Evolutionary conservation across 2,888 invertebrate genomes (phyloP).

Genomic region (Amiota minor): DNA sequence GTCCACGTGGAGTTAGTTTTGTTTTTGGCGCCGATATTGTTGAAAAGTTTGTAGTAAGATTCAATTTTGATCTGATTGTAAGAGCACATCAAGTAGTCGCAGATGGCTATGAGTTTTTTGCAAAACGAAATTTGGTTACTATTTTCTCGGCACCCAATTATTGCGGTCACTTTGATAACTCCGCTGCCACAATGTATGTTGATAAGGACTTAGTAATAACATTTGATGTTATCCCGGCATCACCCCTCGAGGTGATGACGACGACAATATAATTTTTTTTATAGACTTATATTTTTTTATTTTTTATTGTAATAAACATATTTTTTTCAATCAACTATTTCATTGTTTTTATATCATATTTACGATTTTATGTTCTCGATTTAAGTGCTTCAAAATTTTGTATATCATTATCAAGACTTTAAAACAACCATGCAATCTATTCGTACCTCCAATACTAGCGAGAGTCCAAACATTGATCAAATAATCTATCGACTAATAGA

Average conservation of each 20-base stretch:
- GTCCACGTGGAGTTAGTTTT: constrained; percentile 97
- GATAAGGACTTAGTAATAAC: constrained; percentile 98
- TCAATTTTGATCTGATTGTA: constrained; percentile 98
- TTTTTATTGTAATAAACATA: too few species aligned
- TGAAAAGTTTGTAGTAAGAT: constrained; percentile 79
- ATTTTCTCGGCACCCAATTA: constrained; percentile 92
- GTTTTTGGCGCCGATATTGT: constrained; percentile 94
- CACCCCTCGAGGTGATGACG: too few species aligned
- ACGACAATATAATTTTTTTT: too few species aligned
- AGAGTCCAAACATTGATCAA: constrained; percentile 45
- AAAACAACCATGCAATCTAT: neutral
- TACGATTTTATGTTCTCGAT: too few species aligned
- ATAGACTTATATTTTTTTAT: too few species aligned
- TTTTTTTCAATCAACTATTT: too few species aligned
- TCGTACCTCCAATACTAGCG: neutral
- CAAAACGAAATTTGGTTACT: constrained; percentile 93
- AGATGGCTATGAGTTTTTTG: constrained; percentile 97
- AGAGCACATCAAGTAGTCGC: constrained; percentile 98
- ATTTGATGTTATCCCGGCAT: constrained; percentile 75
- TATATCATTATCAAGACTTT: too few species aligned
- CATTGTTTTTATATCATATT: too few species aligned
- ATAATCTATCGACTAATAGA: constrained; percentile 46
- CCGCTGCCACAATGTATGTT: constrained; percentile 96
- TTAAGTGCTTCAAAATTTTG: too few species aligned
- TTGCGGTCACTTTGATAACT: constrained; percentile 84